These are phyloP conservation scores for Andrena trimmerana DNA, from an alignment of 2,888 invertebrate species.

Conservation along the genomic window DNA sequence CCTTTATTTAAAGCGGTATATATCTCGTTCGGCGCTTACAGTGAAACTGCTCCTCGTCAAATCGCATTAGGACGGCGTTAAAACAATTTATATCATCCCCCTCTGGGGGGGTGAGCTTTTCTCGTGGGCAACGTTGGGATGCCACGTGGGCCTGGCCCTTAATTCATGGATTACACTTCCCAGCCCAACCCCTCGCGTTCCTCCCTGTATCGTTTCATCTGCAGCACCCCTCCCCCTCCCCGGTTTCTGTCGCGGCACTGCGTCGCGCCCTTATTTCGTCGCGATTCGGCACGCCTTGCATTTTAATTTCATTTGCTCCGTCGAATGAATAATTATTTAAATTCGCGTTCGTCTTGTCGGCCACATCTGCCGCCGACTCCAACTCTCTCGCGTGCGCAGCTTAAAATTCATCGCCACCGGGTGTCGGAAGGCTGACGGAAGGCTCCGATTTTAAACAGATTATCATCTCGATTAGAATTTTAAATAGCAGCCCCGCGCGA, in stretches of 20 bases:
- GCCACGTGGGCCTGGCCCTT: conserved; percentile 62
- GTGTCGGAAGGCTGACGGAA: not conserved
- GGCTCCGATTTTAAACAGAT: conserved; percentile 35
- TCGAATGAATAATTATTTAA: conserved; percentile 75
- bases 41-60: conserved; percentile 61
- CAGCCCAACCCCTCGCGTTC: conserved; percentile 16
- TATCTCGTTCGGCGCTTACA: conserved; percentile 48
- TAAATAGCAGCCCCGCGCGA: conserved; percentile 5
- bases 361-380: conserved; percentile 38
- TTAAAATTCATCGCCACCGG: conserved; percentile 49
- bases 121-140: conserved; percentile 58
- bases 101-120: conserved; percentile 25
- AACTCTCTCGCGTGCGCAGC: not conserved
- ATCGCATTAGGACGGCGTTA: conserved; percentile 56
- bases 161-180: conserved; percentile 71
- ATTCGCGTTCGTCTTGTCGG: conserved; percentile 62
- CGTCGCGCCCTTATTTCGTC: conserved; percentile 18
- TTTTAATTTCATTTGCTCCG: conserved; percentile 70
- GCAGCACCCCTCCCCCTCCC: not conserved
- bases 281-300: conserved; percentile 62
- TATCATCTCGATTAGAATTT: conserved; percentile 53
- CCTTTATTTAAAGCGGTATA: conserved; percentile 70
- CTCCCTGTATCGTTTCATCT: conserved; percentile 44
- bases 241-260: not conserved
- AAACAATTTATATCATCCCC: conserved; percentile 68